Base-by-base conservation (phyloP, 2,888 invertebrate genomes). In the Drosophila eohydei region DNA sequence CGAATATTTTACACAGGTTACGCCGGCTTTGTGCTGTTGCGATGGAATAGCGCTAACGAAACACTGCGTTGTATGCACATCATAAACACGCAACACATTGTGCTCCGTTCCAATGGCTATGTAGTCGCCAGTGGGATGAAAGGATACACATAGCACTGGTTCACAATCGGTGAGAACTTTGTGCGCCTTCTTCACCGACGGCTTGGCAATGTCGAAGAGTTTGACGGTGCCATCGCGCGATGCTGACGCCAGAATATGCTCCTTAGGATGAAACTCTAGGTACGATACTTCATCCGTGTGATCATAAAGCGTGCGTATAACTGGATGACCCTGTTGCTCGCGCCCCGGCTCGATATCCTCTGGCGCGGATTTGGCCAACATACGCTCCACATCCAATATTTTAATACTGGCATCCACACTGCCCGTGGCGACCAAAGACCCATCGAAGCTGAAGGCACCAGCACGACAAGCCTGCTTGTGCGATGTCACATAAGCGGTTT, bases 391-490 rank as follows among this genome's bases (percentile, higher is more conserved):
- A 91, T 99, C 99, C 73, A 99, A 93, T 88, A 99, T 98, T 94
- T 99, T 99, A 66, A 99, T 99, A 77, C 99, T 99, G 2, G 99
- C 98, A 93, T 99, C 99, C 1, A 98, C 98, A 80, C 99, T 99
- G 14, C 99, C 99, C 0, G 99, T 99, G 0, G 99, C 99, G 12
- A 99, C 97, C 0, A 99, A 93, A 80, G 98, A 97, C 0, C 99
- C 99, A 93, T 98, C 98, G 9, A 95, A 94, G 74, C 98, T 98
- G 92, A 99, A 99, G 4, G 98, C 98, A 7, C 98, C 99, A 0
- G 99, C 97, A 60, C 99, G 94, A 79, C 99, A 99, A 63, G 97
- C 96, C 85, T 97, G 98, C 93, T 99, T 99, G 93, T 99, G 99
- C 4, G 98, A 98, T 3, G 99, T 99, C 40, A 99, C 98, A 91